Evolutionary conservation across 1,140 invertebrate genomes (phyloP).

Genomic region (Pseudoatta argentina): DNA sequence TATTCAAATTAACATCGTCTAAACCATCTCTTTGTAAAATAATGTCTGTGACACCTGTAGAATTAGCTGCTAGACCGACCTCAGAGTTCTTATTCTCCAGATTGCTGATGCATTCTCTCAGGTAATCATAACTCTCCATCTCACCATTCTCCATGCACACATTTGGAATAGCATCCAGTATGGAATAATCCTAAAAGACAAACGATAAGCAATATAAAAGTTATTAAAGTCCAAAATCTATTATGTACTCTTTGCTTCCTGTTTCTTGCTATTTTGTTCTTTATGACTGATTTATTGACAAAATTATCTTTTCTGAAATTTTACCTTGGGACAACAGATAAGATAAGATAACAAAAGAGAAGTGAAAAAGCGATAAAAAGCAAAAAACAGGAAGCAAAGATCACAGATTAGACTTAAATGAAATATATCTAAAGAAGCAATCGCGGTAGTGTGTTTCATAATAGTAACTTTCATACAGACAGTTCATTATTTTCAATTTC

Average conservation of each 20-base stretch:
- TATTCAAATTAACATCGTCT: constrained; percentile 47
- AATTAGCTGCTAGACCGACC: background rate
- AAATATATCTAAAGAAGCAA: background rate
- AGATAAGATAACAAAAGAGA: no score
- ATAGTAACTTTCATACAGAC: background rate
- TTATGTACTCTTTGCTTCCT: no score
- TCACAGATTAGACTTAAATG: background rate
- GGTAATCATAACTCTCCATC: constrained; percentile 34
- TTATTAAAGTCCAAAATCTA: no score
- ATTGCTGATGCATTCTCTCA: constrained; percentile 43
- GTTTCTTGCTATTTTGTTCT: no score
- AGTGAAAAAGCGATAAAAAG: no score
- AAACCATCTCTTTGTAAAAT: constrained; percentile 3
- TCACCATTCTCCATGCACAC: background rate
- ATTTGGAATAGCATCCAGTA: constrained; percentile 38
- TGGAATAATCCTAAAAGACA: constrained; percentile 33
- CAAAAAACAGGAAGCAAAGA: no score
- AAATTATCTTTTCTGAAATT: no score
- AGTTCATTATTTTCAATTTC: background rate
- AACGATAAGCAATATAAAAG: background rate
- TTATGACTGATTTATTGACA: background rate
- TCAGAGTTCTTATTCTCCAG: constrained; percentile 45
- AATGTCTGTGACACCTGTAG: background rate
- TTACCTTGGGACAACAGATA: no score
- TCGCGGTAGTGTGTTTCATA: background rate